These are phyloP conservation scores for Neodiprion virginianus DNA, from an alignment of 1,140 invertebrate genomes.

Conservation along the genomic window DNA sequence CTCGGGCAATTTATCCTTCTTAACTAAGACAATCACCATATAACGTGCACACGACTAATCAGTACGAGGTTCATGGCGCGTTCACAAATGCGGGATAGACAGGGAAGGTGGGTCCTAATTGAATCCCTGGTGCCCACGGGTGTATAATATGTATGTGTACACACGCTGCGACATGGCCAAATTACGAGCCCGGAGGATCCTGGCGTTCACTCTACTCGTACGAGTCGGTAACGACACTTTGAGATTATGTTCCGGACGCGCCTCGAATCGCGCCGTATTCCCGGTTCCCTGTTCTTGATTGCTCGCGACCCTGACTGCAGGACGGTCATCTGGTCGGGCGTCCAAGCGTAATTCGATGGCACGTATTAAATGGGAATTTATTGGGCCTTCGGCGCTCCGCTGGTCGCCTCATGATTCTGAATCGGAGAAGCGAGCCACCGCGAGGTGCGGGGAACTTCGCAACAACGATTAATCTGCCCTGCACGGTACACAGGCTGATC, in stretches of 20 bases:
- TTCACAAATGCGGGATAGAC: background rate
- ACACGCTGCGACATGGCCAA: too few species aligned
- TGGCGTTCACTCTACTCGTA: too few species aligned
- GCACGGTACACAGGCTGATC: background rate
- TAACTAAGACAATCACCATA: conserved; percentile 1
- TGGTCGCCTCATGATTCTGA: background rate
- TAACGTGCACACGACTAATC: background rate
- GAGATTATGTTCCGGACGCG: too few species aligned
- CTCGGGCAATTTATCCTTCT: conserved; percentile 4
- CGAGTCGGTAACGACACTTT: too few species aligned
- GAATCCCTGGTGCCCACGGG: background rate
- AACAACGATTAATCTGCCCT: background rate
- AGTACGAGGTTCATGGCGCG: background rate
- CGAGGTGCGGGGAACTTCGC: background rate
- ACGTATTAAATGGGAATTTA: background rate
- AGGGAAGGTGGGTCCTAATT: background rate
- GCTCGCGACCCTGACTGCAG: background rate
- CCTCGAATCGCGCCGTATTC: too few species aligned
- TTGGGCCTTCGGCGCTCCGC: background rate
- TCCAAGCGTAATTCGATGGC: background rate
- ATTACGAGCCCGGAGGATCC: too few species aligned
- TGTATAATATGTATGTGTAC: too few species aligned
- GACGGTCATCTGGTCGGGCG: too few species aligned
- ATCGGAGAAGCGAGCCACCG: background rate
- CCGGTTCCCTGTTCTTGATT: too few species aligned